Evolutionary conservation across 2,113 vertebrate genomes (phyloP), one percentile per base, ranked within the genome.

Genomic region (Anolis carolinensis): DNA sequence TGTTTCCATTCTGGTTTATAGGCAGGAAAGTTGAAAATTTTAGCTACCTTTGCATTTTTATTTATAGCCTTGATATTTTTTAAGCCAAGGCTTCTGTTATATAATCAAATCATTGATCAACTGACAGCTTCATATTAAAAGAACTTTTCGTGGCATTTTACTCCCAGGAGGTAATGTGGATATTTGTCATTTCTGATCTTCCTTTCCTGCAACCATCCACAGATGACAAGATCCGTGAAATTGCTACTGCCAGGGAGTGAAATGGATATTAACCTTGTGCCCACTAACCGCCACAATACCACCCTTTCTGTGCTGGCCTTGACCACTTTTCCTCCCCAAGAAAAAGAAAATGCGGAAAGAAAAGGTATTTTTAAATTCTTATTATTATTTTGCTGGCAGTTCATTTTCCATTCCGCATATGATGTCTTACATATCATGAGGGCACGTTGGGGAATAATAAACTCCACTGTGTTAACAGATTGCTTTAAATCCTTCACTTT

Each of bases 111-210:
- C 89, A 85, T 89, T 82, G 85, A 87, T 67, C 82, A 89, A 82
- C 75, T 1, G 1, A 34, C 0, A 0, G 52, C 85, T 89, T 89
- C 80, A 13, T 78, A 91, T 91, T 78, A 92, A 93, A 93, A 93
- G 90, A 88, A 76, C 91, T 91, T 93, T 93, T 81, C 81, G 86
- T 90, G 89, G 93, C 91, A 92, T 94, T 95, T 95, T 92, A 94
- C 93, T 92, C 93, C 92, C 80, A 0, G 87, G 84, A 93, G 90
- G 89, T 93, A 94, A 95, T 94, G 91, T 83, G 90, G 93, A 90
- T 93, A 93, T 95, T 95, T 95, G 93, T 94, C 92, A 93, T 94
- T 92, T 89, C 89, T 89, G 87, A 95, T 94, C 89, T 94, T 91
- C 82, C 88, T 83, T 93, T 92, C 89, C 92, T 93, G 83, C 83